These are phyloP conservation scores for Zoanthus sansibaricus DNA, from an alignment of 92 coral and sea anemone genomes.

Conservation along the genomic window DNA sequence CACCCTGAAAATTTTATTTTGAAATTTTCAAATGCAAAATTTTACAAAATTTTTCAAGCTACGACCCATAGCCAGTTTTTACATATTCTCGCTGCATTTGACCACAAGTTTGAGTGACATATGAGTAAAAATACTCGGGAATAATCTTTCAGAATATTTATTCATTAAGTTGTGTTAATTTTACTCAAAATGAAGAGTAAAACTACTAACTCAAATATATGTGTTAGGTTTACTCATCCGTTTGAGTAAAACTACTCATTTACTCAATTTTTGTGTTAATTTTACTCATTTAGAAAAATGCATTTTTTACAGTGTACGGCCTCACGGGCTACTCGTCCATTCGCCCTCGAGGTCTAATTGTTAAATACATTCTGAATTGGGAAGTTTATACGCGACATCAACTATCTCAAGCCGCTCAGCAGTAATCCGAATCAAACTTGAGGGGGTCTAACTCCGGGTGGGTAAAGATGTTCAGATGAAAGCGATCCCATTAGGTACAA, in stretches of 20 bases:
- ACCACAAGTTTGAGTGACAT: neutral
- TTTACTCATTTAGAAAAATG: slow-evolving; percentile 11
- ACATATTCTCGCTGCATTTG: neutral
- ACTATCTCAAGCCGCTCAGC: too few species aligned
- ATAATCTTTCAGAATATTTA: slow-evolving; percentile 6
- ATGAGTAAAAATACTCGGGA: slow-evolving; percentile 7
- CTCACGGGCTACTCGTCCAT: neutral
- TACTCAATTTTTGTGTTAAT: neutral
- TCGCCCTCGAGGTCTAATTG: too few species aligned
- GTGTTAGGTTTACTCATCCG: slow-evolving; percentile 11
- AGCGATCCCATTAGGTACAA: slow-evolving; percentile 40
- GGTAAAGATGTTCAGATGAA: slow-evolving; percentile 35
- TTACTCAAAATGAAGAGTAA: slow-evolving; percentile 14
- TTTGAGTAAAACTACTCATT: slow-evolving; percentile 7
- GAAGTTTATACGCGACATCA: too few species aligned
- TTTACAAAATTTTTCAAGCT: neutral
- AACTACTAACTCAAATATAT: slow-evolving; percentile 17
- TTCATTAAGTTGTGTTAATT: slow-evolving; percentile 2
- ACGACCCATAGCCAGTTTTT: too few species aligned
- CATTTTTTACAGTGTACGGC: neutral
- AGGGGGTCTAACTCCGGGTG: slow-evolving; percentile 11
- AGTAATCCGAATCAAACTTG: neutral
- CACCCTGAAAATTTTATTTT: too few species aligned
- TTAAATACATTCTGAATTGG: too few species aligned
- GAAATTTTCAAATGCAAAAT: too few species aligned